phyloP scores from a whole-genome alignment of 2,113 vertebrate genomes.

The Oryzias celebensis region DNA sequence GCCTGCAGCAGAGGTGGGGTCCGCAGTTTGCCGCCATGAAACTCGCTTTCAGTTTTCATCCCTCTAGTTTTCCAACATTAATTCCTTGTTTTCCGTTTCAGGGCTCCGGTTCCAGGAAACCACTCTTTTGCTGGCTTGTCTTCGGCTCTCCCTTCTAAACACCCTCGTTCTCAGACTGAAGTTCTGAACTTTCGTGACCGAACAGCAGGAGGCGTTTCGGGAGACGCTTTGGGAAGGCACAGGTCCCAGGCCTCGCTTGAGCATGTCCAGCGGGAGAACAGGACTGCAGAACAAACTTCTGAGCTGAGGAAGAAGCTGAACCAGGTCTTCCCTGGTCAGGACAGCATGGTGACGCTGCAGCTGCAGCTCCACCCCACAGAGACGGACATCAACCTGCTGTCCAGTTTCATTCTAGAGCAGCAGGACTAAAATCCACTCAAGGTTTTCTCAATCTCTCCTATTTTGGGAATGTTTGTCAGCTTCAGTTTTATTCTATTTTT shows the following conservation, averaged over 20 bases:
- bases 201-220: conserved; percentile 10
- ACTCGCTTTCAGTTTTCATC: not conserved
- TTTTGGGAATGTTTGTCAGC: not conserved
- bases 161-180: conserved; percentile 58
- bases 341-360: conserved; percentile 79
- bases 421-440: conserved; percentile 2
- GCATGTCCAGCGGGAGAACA: conserved; percentile 11
- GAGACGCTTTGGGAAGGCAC: not conserved
- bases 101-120: conserved; percentile 52
- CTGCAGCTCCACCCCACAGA: conserved; percentile 77
- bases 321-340: conserved; percentile 82
- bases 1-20: conserved; percentile 66
- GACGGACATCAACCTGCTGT: conserved; percentile 81
- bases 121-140: conserved; percentile 61
- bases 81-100: conserved; percentile 18
- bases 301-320: conserved; percentile 74
- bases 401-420: conserved; percentile 77
- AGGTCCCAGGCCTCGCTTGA: not conserved
- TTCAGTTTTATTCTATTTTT: not conserved
- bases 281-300: conserved; percentile 69
- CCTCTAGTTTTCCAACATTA: not conserved
- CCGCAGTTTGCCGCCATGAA: not conserved
- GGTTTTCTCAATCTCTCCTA: not conserved
- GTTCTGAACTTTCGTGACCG: conserved; percentile 64
- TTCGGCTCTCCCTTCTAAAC: conserved; percentile 12